Conservation (phyloP, 2,797 vertebrate genomes). For the Protonibea diacanthus region DNA sequence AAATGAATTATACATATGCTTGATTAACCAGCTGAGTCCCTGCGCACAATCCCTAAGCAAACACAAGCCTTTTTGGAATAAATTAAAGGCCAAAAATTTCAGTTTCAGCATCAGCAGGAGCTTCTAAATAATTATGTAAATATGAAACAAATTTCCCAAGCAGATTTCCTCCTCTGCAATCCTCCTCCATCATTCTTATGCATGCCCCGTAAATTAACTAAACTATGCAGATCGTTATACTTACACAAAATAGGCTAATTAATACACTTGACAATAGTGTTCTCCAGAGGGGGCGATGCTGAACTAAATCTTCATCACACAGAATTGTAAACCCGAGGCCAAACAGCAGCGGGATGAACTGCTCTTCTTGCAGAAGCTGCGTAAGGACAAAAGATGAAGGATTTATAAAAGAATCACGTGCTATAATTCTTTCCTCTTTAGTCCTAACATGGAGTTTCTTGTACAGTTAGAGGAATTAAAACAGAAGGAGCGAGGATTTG, state of each 20-base stretch:
- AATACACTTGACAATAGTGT: conserved; percentile 84
- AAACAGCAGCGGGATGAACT: conserved; percentile 46
- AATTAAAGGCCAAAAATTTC: conserved; percentile 73
- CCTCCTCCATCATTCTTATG: conserved; percentile 79
- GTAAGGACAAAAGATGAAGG: conserved; percentile 44
- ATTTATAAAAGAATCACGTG: conserved; percentile 33
- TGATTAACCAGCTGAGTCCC: conserved; percentile 82
- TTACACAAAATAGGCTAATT: conserved; percentile 86
- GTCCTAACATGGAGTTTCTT: conserved; percentile 16
- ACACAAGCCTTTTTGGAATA: conserved; percentile 76
- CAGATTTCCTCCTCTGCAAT: conserved; percentile 79
- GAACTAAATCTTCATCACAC: conserved; percentile 79
- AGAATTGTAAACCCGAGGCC: conserved; percentile 70
- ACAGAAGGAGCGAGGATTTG: conserved; percentile 17
- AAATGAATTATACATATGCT: conserved; percentile 81
- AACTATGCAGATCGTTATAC: conserved; percentile 82
- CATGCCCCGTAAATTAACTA: conserved; percentile 82
- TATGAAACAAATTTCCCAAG: conserved; percentile 83
- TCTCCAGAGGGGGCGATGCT: conserved; percentile 70
- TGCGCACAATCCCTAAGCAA: conserved; percentile 75
- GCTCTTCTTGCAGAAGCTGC: conserved; percentile 20
- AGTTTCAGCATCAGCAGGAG: conserved; percentile 71
- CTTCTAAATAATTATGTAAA: conserved; percentile 83
- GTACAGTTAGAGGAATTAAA: conserved; percentile 12
- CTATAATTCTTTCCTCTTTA: conserved; percentile 21